Base-by-base conservation (phyloP, 2,888 invertebrate genomes). In the Hoplodrina ambigua region DNA sequence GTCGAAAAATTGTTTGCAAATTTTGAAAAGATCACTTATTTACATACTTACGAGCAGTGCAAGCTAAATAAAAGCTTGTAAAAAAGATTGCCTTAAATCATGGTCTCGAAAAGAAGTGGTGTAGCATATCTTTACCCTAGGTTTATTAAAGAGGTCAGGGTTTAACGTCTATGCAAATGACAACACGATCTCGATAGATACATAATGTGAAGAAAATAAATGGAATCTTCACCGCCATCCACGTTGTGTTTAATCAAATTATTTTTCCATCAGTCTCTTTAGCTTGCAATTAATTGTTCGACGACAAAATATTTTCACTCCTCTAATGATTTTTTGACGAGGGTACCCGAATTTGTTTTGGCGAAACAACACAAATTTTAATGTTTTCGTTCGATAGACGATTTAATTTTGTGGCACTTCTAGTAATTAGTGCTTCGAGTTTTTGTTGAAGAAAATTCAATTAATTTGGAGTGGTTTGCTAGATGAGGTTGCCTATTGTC, bases 281-380 rank as follows among this genome's bases (percentile, higher is more conserved):
- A 76, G 59, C 67, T 65, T 52, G 61, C 77, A 71, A 82, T 83
- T 77, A 83, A 81, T 90, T 89, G 91, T 90, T 88, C 86, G 80
- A 81, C 88, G 92, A 91, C 93, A 92, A 93, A 93, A 93, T 93
- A 92, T 93, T 91, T 91, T 90, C 91, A 89, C 89, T 89, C 86
- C 85, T 86, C 86, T 91, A 92, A 92, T 89, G 90, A 89, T 91
- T 91, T 92, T 92, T 91, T 93, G 94, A 94, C 92, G 92, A 94
- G 94, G 94, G 94, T 93, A 85, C 85, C 82, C 72, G 85, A 86
- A 85, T 86, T 86, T 85, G 87, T 86, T 86, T 69, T 72, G 75
- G 75, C 79, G 83, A 85, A 85, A 86, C 84, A 88, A 87, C 87
- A 86, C 82, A 84, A 87, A 90, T 88, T 91, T 85, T 79, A 82